Conservation (phyloP, 1,140 invertebrate species). For the Bradysia coprophila region DNA sequence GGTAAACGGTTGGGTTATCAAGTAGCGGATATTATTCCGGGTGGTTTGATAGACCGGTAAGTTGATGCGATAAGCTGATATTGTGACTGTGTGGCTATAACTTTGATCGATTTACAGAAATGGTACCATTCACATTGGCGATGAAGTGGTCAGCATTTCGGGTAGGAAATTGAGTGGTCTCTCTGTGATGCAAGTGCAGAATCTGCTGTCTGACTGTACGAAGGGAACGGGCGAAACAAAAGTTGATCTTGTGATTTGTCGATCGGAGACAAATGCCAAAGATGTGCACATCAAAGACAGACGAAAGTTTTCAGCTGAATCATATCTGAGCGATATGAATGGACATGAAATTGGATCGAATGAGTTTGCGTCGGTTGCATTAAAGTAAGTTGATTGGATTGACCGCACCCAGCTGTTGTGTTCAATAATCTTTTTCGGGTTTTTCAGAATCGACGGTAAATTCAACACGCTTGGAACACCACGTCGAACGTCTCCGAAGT, state of each 20-base stretch:
- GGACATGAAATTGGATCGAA: too few relatives aligned
- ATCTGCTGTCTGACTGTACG: constrained; percentile 41
- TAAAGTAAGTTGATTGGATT: too few relatives aligned
- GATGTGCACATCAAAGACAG: background rate
- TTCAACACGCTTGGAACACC: constrained; percentile 15
- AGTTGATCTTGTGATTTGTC: constrained; percentile 54
- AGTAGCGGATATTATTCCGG: constrained; percentile 5
- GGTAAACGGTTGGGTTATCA: too few relatives aligned
- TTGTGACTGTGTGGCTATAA: too few relatives aligned
- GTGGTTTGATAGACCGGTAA: constrained; percentile 6
- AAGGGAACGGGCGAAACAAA: constrained; percentile 21
- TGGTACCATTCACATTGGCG: constrained; percentile 52
- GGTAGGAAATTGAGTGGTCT: constrained; percentile 52
- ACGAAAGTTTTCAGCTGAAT: background rate
- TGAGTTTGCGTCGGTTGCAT: too few relatives aligned
- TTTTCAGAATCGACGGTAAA: constrained; percentile 8
- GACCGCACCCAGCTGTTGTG: too few relatives aligned
- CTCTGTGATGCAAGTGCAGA: constrained; percentile 53
- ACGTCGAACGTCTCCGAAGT: too few relatives aligned
- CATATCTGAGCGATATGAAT: too few relatives aligned
- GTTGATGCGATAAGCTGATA: too few relatives aligned
- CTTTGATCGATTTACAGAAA: constrained; percentile 52
- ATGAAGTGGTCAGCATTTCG: constrained; percentile 72
- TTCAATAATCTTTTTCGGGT: too few relatives aligned
- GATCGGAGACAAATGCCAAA: constrained; percentile 9